phyloP scores from a whole-genome alignment of 2,888 invertebrate genomes.

The Leistus spinibarbis region DNA sequence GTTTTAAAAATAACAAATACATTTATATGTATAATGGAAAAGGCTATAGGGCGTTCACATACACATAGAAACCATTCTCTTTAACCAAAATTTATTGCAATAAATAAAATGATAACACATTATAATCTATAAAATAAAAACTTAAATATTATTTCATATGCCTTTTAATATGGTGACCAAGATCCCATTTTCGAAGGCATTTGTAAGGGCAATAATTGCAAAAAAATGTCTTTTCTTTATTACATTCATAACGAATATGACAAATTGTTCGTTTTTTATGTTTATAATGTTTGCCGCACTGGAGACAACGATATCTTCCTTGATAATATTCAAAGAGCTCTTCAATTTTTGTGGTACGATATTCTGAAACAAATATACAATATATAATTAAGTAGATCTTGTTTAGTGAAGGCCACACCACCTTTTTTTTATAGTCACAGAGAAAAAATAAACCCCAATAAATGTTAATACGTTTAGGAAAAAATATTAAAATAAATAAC shows the following conservation, averaged over 20 bases:
- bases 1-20: too few species aligned
- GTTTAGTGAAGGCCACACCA: too few species aligned
- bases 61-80: too few species aligned
- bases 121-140: too few species aligned
- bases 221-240: conserved; percentile 19
- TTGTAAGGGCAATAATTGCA: neutral
- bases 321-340: neutral
- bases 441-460: too few species aligned
- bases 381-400: too few species aligned
- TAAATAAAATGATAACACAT: too few species aligned
- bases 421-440: too few species aligned
- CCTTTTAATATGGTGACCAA: neutral
- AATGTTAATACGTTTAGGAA: neutral
- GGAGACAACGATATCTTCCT: conserved; percentile 13
- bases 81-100: too few species aligned
- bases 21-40: too few species aligned
- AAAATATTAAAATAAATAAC: neutral
- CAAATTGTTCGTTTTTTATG: conserved; percentile 8
- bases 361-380: conserved; percentile 15
- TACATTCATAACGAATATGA: conserved; percentile 35
- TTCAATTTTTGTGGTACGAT: neutral
- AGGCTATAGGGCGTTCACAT: too few species aligned
- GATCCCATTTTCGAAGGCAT: conserved; percentile 8
- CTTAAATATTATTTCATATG: too few species aligned
- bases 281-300: conserved; percentile 27